Evolutionary conservation across 1,140 invertebrate species (phyloP).

Genomic region (Drosophila kohkoa): DNA sequence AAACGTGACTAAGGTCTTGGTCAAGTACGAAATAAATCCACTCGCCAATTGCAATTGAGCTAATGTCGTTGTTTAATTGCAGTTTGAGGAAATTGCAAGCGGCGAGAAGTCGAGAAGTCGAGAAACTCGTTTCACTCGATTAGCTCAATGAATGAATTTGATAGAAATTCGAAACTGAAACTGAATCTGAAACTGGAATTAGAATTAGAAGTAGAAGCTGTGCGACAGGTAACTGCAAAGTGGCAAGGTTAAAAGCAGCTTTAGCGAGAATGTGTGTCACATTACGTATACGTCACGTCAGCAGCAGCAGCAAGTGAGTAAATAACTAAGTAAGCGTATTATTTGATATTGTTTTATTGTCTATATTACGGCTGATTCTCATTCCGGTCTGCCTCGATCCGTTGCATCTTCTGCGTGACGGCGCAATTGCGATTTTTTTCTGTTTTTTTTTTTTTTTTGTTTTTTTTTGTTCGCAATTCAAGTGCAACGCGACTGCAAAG

Average conservation of each 20-base stretch:
- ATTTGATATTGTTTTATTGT: constrained; percentile 50
- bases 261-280: constrained; percentile 26
- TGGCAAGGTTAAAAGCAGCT: not conserved
- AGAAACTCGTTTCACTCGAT: not conserved
- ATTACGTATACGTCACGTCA: constrained; percentile 39
- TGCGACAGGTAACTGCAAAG: not conserved
- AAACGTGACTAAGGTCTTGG: too few relatives aligned
- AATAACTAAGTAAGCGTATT: constrained; percentile 13
- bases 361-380: constrained; percentile 18
- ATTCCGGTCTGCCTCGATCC: constrained; percentile 11
- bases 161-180: constrained; percentile 4
- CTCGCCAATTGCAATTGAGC: not conserved
- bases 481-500: constrained; percentile 24
- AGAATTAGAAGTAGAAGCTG: not conserved
- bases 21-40: too few relatives aligned
- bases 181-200: constrained; percentile 15
- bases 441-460: too few relatives aligned
- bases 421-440: constrained; percentile 18
- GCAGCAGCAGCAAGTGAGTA: too few relatives aligned
- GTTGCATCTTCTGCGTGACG: constrained; percentile 8
- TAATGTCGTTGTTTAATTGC: not conserved
- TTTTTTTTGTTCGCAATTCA: constrained; percentile 22
- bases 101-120: not conserved
- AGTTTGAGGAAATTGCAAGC: not conserved
- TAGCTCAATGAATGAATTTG: not conserved